Evolutionary conservation across 2,888 invertebrate genomes (phyloP).

Genomic region (Agrochola lychnidis): DNA sequence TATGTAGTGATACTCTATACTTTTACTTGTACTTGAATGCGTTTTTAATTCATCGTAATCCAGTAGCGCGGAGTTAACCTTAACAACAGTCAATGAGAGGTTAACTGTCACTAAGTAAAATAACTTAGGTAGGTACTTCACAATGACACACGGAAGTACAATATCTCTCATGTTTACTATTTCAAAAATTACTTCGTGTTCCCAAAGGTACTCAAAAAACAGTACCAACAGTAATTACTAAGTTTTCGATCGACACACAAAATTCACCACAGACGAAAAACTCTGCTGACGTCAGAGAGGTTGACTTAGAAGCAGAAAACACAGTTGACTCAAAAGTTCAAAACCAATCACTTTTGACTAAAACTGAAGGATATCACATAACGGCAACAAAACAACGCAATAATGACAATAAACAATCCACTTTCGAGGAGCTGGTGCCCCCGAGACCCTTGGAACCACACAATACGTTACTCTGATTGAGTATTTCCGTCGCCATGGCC

Average conservation of each 20-base stretch:
- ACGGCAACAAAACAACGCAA: background rate
- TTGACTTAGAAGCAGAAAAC: background rate
- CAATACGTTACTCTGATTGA: conserved; percentile 53
- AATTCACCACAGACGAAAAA: background rate
- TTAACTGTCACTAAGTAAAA: background rate
- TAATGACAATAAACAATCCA: conserved; percentile 46
- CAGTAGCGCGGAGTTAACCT: background rate
- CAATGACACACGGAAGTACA: background rate
- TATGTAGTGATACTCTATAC: too few relatives aligned
- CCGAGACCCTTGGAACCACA: conserved; percentile 23
- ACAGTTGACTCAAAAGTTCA: background rate
- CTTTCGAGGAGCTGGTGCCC: conserved; percentile 49
- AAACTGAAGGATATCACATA: conserved; percentile 13
- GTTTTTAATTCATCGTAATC: background rate
- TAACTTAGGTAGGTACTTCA: background rate
- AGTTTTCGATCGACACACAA: background rate
- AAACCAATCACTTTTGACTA: background rate
- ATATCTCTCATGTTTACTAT: background rate
- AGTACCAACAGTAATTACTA: background rate
- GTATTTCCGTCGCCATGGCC: conserved; percentile 54
- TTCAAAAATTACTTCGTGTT: background rate
- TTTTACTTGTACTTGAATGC: background rate
- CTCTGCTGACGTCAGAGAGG: background rate
- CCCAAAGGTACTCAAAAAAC: background rate
- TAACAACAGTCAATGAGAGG: too few relatives aligned